Conservation (phyloP, 2,888 invertebrate species). For the Agrilus cyanescens region DNA sequence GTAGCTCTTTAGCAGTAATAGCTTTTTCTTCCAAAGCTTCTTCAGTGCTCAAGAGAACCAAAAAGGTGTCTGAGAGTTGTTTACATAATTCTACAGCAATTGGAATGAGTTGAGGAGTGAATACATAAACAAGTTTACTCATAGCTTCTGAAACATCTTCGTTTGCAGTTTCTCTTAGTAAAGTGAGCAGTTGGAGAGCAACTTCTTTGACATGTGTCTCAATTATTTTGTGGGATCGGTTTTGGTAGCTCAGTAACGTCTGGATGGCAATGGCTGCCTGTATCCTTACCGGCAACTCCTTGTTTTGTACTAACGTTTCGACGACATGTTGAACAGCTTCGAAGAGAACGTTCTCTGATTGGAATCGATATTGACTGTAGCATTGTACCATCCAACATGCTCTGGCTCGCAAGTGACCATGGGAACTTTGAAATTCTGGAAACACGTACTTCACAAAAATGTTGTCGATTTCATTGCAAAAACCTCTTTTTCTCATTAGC, state of each 20-base stretch:
- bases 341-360: slow-evolving; percentile 65
- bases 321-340: slow-evolving; percentile 71
- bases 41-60: slow-evolving; percentile 62
- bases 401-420: slow-evolving; percentile 83
- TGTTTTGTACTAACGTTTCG: slow-evolving; percentile 70
- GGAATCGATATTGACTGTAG: slow-evolving; percentile 79
- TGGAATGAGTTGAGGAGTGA: slow-evolving; percentile 76
- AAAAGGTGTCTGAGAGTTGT: slow-evolving; percentile 78
- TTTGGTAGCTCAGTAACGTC: slow-evolving; percentile 75
- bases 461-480: slow-evolving; percentile 86
- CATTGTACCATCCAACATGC: slow-evolving; percentile 94
- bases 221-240: slow-evolving; percentile 57
- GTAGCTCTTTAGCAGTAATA: slow-evolving; percentile 90
- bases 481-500: slow-evolving; percentile 79
- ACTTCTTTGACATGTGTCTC: slow-evolving; percentile 71
- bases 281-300: slow-evolving; percentile 81
- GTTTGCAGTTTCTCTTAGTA: slow-evolving; percentile 93
- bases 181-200: slow-evolving; percentile 73
- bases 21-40: slow-evolving; percentile 91
- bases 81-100: slow-evolving; percentile 92
- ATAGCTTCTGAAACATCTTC: slow-evolving; percentile 94
- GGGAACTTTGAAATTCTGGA: slow-evolving; percentile 77
- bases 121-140: slow-evolving; percentile 87
- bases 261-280: slow-evolving; percentile 95
- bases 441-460: slow-evolving; percentile 83